Percentiles rank a stretch among this genome's conserved stretches.
Conservation (phyloP, 2,113 vertebrate genomes). For the Hypanus sabinus region DNA sequence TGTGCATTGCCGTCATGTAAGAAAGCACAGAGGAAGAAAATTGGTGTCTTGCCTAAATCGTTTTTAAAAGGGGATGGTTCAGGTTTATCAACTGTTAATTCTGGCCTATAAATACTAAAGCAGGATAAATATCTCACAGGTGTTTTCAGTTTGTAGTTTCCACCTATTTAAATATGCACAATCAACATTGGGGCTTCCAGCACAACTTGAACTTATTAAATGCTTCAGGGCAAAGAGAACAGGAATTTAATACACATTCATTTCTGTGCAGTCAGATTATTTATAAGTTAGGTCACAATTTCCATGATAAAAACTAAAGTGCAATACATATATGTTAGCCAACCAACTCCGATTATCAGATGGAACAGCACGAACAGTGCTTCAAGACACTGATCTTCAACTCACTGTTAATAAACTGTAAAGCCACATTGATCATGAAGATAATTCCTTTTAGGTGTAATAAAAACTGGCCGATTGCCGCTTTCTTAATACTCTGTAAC, state of each 20-base stretch:
- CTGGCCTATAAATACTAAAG: background rate
- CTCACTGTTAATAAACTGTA: background rate
- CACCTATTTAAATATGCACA: background rate
- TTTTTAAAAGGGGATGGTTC: background rate
- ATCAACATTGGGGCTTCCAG: background rate
- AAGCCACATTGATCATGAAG: background rate
- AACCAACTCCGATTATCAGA: background rate
- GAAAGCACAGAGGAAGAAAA: no score
- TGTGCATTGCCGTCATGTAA: no score
- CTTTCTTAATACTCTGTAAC: background rate
- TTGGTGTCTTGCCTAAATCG: no score
- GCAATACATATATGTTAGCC: background rate
- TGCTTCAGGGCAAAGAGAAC: background rate
- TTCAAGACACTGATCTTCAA: background rate
- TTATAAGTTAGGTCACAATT: constrained; percentile 15
- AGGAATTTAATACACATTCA: background rate
- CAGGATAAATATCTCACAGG: background rate
- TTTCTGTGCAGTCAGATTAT: background rate
- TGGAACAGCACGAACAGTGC: background rate
- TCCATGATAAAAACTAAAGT: constrained; percentile 7
- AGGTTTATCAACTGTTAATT: background rate
- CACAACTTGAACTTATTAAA: background rate
- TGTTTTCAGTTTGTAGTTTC: background rate
- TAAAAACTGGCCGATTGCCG: background rate
- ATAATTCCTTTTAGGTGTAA: background rate